These are phyloP conservation scores for Halcyon chelicuti DNA, from an alignment of 2,797 vertebrate genomes.

Conservation along the genomic window DNA sequence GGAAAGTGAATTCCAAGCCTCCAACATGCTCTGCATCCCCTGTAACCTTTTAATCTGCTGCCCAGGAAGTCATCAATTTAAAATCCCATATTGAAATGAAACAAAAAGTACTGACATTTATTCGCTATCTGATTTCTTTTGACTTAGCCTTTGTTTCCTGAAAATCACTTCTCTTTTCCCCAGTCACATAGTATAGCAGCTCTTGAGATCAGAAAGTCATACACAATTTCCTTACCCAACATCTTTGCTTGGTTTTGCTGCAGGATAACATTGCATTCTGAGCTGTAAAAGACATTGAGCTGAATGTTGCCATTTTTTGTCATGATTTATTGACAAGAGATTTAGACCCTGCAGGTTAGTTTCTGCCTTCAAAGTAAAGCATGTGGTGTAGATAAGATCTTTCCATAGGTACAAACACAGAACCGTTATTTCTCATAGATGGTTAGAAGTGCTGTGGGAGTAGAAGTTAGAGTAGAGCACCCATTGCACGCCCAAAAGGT, in stretches of 20 bases:
- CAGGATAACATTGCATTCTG: background rate
- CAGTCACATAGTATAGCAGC: background rate
- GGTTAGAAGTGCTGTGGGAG: background rate
- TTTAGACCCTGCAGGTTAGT: background rate
- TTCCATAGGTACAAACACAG: background rate
- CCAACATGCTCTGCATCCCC: background rate
- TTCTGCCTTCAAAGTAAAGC: background rate
- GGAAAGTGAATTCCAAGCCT: background rate
- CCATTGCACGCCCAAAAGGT: background rate
- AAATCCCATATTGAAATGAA: background rate
- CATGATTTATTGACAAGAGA: background rate
- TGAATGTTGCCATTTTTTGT: background rate
- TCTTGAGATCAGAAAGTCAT: background rate
- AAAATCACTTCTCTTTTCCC: background rate
- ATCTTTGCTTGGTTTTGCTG: background rate
- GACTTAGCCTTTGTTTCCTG: background rate
- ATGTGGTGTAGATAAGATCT: accelerated
- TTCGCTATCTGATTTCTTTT: background rate
- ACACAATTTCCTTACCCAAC: background rate
- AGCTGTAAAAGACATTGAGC: background rate
- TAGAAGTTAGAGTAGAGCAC: background rate
- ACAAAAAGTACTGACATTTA: background rate
- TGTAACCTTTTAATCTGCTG: slow-evolving; percentile 19
- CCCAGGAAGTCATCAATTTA: background rate
- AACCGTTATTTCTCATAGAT: background rate